Base-by-base conservation (phyloP, 2,888 invertebrate species). In the Alsophila aescularia region DNA sequence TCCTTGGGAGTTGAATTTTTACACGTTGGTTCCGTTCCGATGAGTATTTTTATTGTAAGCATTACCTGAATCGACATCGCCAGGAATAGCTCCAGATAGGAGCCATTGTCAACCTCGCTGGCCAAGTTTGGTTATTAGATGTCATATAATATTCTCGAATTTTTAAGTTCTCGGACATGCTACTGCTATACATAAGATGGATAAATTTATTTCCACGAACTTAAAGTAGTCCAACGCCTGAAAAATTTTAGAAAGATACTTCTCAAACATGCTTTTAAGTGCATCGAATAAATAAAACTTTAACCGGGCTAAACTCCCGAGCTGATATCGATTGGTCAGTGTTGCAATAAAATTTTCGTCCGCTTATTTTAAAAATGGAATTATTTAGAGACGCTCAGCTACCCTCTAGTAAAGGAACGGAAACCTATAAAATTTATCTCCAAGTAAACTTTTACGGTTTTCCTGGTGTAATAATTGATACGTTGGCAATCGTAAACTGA, bases 401-500 rank as follows among this genome's bases (percentile, higher is more conserved):
- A 40, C 15, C 18, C 43, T 12, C 48, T 44, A 21, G 50, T 60
- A 56, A 59, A 57, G 54, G 43, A 49, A 63, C 52, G 45, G 54
- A 62, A 64, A 50, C 60, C 70, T 36, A 70, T 74, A 74, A 74
- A 75, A 72, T 70, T 68, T 70, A 71, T 67, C 53, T 67, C 34
- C 52, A 49, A 58, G 60, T 64, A 64, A 63, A 73, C 59, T 73
- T 74, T 71, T 67, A 68, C 49, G 61, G 70, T 67, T 69, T 66
- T 60, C 63, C 60, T 59, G 55, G 63, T 69, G 48, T 48, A 72
- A 76, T 73, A 75, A 73, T 75, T 72, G 67, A 76, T 75, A 69
- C 66, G 66, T 60, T 58, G 52, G 44, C 49, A 39, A 57, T 62
- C 63, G 68, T 73, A 74, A 75, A 72, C 62, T 58, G 66, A 64